phyloP scores from a whole-genome alignment of 2,797 vertebrate species.

The Channallabes apus region DNA sequence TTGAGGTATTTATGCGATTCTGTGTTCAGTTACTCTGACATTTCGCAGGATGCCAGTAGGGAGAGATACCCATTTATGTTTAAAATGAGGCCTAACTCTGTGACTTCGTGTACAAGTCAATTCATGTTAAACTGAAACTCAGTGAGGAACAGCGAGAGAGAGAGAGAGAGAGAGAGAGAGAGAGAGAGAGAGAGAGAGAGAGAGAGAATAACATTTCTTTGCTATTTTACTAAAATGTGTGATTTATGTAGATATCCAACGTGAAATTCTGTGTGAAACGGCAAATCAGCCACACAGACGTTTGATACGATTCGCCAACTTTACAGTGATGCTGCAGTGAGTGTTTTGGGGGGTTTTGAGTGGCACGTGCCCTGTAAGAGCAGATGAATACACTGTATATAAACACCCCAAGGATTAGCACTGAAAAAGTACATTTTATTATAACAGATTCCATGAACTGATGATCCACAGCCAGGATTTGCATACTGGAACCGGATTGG shows the following conservation, averaged over 20 bases:
- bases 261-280: too few relatives aligned
- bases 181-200: too few relatives aligned
- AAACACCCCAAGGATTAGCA: background rate
- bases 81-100: background rate
- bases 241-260: too few relatives aligned
- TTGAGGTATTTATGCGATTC: slow-evolving; percentile 34
- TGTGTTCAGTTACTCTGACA: slow-evolving; percentile 29
- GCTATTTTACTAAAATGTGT: background rate
- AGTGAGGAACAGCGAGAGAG: too few relatives aligned
- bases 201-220: background rate
- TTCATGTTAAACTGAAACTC: slow-evolving; percentile 13
- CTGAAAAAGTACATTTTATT: background rate
- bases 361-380: too few relatives aligned
- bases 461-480: background rate
- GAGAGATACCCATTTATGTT: slow-evolving; percentile 8
- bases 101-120: slow-evolving; percentile 20
- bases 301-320: too few relatives aligned
- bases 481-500: background rate
- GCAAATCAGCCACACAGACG: too few relatives aligned
- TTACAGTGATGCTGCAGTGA: too few relatives aligned
- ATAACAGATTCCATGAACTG: background rate
- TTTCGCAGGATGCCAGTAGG: background rate
- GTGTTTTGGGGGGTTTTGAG: too few relatives aligned
- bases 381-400: too few relatives aligned
- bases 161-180: background rate